phyloP scores from a whole-genome alignment of 2,797 vertebrate genomes.

The Arnoldichthys spilopterus region DNA sequence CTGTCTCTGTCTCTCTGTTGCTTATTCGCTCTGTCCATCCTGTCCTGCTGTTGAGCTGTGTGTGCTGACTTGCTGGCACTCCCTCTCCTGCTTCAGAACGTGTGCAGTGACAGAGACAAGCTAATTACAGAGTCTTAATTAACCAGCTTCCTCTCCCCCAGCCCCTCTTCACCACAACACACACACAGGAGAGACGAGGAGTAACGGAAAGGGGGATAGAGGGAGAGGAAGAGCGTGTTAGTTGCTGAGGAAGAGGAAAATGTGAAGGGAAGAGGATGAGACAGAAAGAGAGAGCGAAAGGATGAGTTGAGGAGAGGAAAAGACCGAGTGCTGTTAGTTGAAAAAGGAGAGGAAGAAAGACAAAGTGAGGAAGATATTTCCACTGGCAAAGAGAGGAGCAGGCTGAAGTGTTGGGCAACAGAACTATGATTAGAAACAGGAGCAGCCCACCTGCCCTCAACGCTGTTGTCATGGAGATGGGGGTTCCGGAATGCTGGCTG shows the following conservation, averaged over 20 bases:
- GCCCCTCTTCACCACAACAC: slow-evolving; percentile 43
- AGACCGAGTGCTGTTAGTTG: not conserved
- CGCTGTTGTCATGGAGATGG: slow-evolving; percentile 53
- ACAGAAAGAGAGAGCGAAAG: slow-evolving; percentile 23
- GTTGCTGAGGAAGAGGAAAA: slow-evolving; percentile 13
- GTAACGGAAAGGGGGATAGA: not conserved
- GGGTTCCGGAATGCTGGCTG: slow-evolving; percentile 47
- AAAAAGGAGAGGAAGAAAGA: slow-evolving; percentile 10
- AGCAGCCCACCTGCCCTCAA: slow-evolving; percentile 54
- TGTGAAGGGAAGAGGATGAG: slow-evolving; percentile 28
- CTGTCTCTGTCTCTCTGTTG: slow-evolving; percentile 15
- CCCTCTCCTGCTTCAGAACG: slow-evolving; percentile 56
- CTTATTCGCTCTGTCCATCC: slow-evolving; percentile 37
- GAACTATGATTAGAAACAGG: slow-evolving; percentile 53
- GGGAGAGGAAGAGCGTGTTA: slow-evolving; percentile 12
- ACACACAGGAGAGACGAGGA: slow-evolving; percentile 31
- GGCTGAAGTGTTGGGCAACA: slow-evolving; percentile 45
- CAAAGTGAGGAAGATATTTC: slow-evolving; percentile 1
- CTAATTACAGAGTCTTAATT: slow-evolving; percentile 66
- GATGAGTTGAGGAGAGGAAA: not conserved
- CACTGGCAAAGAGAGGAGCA: slow-evolving; percentile 24
- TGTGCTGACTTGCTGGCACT: slow-evolving; percentile 50
- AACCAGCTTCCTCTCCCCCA: slow-evolving; percentile 58
- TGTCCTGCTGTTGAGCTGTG: slow-evolving; percentile 46
- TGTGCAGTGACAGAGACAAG: slow-evolving; percentile 63